Evolutionary conservation across 1,140 invertebrate genomes (phyloP).

Genomic region (Orchestia grillus): DNA sequence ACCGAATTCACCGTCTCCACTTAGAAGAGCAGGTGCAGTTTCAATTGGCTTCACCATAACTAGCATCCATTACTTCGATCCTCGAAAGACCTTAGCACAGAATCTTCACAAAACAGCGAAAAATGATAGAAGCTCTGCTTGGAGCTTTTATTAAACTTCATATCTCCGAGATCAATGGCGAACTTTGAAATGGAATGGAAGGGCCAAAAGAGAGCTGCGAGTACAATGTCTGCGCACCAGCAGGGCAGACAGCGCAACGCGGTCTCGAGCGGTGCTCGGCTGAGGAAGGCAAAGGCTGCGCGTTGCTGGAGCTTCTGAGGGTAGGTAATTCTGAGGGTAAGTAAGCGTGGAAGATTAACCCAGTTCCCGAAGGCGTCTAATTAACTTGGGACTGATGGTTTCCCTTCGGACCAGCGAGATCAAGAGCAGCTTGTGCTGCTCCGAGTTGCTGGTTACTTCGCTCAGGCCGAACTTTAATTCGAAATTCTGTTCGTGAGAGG

Average conservation of each 20-base stretch:
- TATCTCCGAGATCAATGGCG: not conserved
- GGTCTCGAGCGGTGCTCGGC: not conserved
- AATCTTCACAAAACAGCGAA: not conserved
- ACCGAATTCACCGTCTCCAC: not conserved
- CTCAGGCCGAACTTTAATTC: not conserved
- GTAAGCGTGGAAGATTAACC: slow-evolving; percentile 7
- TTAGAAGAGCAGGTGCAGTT: not conserved
- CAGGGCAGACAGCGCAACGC: not conserved
- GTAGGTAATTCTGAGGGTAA: not conserved
- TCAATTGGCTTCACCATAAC: not conserved
- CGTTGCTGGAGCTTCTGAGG: not conserved
- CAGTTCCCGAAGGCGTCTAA: not conserved
- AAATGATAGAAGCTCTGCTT: not conserved
- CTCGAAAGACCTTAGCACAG: not conserved
- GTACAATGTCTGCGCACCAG: not conserved
- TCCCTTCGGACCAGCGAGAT: not conserved
- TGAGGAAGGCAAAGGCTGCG: not conserved
- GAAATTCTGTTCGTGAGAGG: not conserved
- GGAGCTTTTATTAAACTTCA: not conserved
- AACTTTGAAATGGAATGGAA: not conserved
- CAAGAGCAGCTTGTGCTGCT: not conserved
- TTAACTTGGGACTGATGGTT: slow-evolving; percentile 31
- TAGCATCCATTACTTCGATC: not conserved
- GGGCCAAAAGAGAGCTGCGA: not conserved
- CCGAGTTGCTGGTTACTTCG: not conserved